These are phyloP conservation scores for Lutraria lutraria DNA, from an alignment of 2,888 invertebrate species.

Conservation along the genomic window DNA sequence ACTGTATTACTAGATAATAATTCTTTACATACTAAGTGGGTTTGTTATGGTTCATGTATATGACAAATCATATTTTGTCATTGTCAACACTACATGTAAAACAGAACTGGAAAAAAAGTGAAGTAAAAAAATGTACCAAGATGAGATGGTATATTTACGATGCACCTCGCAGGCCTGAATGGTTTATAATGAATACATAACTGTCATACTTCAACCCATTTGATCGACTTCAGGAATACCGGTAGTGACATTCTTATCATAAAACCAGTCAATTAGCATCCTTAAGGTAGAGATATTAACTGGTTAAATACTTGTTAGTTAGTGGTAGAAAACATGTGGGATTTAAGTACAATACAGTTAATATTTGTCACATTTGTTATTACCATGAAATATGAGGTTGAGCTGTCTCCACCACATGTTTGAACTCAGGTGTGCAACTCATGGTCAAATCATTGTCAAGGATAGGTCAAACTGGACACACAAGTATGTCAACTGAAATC, in stretches of 20 bases:
- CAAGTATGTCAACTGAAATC: not conserved
- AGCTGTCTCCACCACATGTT: not conserved
- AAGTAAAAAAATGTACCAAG: not conserved
- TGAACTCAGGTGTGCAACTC: constrained; percentile 8
- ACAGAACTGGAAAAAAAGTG: not conserved
- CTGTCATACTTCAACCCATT: constrained; percentile 4
- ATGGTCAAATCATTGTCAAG: not conserved
- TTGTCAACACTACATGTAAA: not conserved
- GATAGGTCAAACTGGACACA: constrained; percentile 24
- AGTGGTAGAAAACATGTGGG: constrained; percentile 28
- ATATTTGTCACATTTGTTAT: constrained; percentile 23
- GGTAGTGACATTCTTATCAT: constrained; percentile 33
- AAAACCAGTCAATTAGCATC: constrained; percentile 48
- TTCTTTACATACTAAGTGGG: not conserved
- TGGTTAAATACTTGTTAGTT: constrained; percentile 19
- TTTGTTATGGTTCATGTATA: not conserved
- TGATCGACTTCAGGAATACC: constrained; percentile 5
- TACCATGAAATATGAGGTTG: constrained; percentile 30
- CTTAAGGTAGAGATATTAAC: not conserved
- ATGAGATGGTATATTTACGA: not conserved
- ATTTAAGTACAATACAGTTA: constrained; percentile 24
- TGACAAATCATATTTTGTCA: not conserved
- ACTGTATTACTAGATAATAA: not conserved
- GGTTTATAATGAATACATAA: constrained; percentile 35
- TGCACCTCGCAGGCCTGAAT: not conserved